These are phyloP conservation scores for Ichneumon xanthorius DNA, from an alignment of 2,888 invertebrate genomes.

Conservation along the genomic window DNA sequence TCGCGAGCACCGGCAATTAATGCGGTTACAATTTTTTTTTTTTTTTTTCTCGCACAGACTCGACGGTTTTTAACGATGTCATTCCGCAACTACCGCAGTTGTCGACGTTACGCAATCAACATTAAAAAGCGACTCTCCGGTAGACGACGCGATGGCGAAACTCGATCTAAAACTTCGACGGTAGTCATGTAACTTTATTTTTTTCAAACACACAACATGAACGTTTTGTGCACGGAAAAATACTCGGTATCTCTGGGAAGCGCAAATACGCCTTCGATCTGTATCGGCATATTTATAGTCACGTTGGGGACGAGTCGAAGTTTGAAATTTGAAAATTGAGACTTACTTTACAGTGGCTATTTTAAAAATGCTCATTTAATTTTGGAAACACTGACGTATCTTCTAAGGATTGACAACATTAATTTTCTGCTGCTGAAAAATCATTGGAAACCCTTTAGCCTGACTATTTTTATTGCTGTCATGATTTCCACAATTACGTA, in stretches of 20 bases:
- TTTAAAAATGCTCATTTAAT: too few relatives aligned
- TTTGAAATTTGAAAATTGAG: too few relatives aligned
- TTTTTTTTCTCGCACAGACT: conserved; percentile 28
- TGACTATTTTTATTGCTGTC: too few relatives aligned
- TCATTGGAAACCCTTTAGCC: too few relatives aligned
- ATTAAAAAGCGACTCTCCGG: background rate
- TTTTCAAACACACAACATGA: background rate
- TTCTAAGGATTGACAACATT: too few relatives aligned
- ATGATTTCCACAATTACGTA: too few relatives aligned
- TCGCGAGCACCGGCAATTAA: conserved; percentile 43
- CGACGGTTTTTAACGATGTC: conserved; percentile 49
- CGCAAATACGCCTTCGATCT: too few relatives aligned
- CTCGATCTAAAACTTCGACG: background rate
- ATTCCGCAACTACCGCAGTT: conserved; percentile 1
- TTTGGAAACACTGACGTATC: too few relatives aligned
- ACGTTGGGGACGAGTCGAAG: too few relatives aligned
- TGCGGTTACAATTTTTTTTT: conserved; percentile 26
- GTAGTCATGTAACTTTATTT: background rate
- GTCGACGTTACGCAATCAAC: background rate
- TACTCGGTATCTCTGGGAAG: background rate
- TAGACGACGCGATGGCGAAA: background rate
- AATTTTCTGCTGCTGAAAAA: too few relatives aligned
- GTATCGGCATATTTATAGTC: too few relatives aligned
- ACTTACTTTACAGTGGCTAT: too few relatives aligned
- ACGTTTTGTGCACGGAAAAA: background rate